Evolutionary conservation across 2,113 vertebrate species (phyloP), one percentile per base, ranked within the genome.

Genomic region (Meriones unguiculatus): DNA sequence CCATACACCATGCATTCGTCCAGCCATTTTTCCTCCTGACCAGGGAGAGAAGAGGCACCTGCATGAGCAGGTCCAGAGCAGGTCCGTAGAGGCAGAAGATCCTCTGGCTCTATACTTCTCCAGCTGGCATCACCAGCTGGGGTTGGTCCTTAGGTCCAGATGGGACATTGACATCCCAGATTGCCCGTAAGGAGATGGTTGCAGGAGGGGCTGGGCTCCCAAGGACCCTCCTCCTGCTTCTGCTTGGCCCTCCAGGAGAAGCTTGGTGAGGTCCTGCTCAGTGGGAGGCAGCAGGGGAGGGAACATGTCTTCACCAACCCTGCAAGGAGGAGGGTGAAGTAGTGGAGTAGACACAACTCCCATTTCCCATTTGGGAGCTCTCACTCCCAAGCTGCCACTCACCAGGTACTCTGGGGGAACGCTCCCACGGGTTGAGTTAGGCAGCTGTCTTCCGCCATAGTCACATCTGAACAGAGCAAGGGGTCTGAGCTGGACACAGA

Each of bases 141-240:
- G 96, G 67, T 97, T 97, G 93, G 97, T 85, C 72, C 97, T 90
- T 87, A 97, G 80, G 97, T 98, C 97, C 97, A 97, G 62, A 35
- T 98, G 97, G 41, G 98, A 97, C 95, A 97, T 67, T 13, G 98
- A 95, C 65, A 98, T 95, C 96, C 95, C 96, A 25, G 97, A 73
- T n/a, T 97, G 97, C 97, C 96, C 97, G 7, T 97, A 98, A 25
- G 41, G 41, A 7, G 97, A 87, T 87, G 98, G 97, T 30, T 93
- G 97, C 13, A 86, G 65, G 35, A 90, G 93, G 0, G 70, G 54
- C 75, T 92, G 95, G 14, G 73, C 1, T 35, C 90, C 93, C 85
- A 97, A 65, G 73, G 96, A 1, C 35, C 90, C 92, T 77, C 28
- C 87, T 15, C 32, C 87, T 18, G 41, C 17, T 35, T 97, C 94